Evolutionary conservation across 2,113 vertebrate species (phyloP), one percentile per base, ranked within the genome.

Genomic region (Ginglymostoma cirratum): DNA sequence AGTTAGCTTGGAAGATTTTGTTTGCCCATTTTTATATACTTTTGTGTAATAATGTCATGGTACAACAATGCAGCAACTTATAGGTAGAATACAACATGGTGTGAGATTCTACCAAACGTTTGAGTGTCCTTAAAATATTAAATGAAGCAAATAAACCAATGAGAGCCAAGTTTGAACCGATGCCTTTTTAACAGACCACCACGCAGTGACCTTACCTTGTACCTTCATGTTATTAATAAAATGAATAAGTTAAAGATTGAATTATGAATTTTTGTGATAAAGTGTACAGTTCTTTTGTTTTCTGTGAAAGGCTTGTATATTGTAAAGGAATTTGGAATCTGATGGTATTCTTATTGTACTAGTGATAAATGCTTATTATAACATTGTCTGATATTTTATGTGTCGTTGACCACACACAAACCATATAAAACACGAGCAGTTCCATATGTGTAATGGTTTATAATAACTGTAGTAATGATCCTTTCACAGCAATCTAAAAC

Each of bases 1-100:
- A 95, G 67, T 72, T 95, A 67, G 94, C 94, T 76, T 72, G 94
- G 69, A 76, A 69, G 94, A 72, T 72, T 76, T 95, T 72, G 42
- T 72, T 95, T 90, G 34, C 34, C 52, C 52, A 90, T 61, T 90
- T 90, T 95, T 95, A 72, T 72, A 95, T 95, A 24, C 67, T 72
- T 65, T 52, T 52, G 42, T 95, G 30, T 72, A 95, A 95, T 95
- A 95, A 95, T 76, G 94, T 48, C 42, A 95, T 42, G 3, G 30
- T 30, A 52, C 30, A 95, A 95, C 45, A 72, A 45, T 72, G 42
- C 2, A 70, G 67, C 24, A 95, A 72, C 27, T 48, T 48, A 24
- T 67, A 48, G 38, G 23, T 8, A 30, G 94, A 52, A 76, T 95
- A 76, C 45, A 95, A 95, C 17, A 34, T 38, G 24, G 48, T 34